Evolutionary conservation across 2,888 invertebrate species (phyloP), one percentile per base, ranked within the genome.

Genomic region (Gastrophysa polygoni): DNA sequence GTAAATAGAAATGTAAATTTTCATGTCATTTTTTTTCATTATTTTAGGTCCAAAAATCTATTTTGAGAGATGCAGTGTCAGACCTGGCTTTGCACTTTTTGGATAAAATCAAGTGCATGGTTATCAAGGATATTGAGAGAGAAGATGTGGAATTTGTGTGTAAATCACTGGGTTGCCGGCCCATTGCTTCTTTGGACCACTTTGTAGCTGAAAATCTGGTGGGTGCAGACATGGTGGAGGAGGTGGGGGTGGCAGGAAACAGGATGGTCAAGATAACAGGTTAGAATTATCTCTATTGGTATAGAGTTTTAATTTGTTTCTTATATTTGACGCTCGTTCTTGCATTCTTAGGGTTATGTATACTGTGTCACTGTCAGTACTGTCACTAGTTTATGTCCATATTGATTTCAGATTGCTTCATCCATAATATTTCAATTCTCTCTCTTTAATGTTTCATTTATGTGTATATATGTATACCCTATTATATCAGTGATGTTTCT

Each of bases 31-130:
- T n/a, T n/a, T n/a, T n/a, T n/a, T n/a, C n/a, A n/a, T n/a, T 21
- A 18, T 16, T 44, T 50, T 32, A 17, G 80, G 75, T 81, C 62
- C 90, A 90, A 77, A 90, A 90, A 79, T 90, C 90, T 1, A 90
- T 90, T 75, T 81, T 90, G 66, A 92, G 98, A 71, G 99, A 99
- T 86, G 98, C 98, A 5, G 88, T 99, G 17, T 97, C 94, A 70
- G 98, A 99, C 81, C 84, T 99, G 75, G 98, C 98, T 0, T 87
- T 98, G 71, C 99, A 99, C 81, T 99, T 98, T 84, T 85, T 99
- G 71, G 97, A 98, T 78, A 99, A 99, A 85, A 95, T 98, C 81
- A 99, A 99, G 82, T 96, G 97, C 57, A 92, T 99, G 91, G 98
- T 98, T 1, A 89, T 99, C 55, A 98, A 96, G 82, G 98, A 99